Base-by-base conservation (phyloP, 2,113 vertebrate genomes). In the Hemiscyllium ocellatum region DNA sequence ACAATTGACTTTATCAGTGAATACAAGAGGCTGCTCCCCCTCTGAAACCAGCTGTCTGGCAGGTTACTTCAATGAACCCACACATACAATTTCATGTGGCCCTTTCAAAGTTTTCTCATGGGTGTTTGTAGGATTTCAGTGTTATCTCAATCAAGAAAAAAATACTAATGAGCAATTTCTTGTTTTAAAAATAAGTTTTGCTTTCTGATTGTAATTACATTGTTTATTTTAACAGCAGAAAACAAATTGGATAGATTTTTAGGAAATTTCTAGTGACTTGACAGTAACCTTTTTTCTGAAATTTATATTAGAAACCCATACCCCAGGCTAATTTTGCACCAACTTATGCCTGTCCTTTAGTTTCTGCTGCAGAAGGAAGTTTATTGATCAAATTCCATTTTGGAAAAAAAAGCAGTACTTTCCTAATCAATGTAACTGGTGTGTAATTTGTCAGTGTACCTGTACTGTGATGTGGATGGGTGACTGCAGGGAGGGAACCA, bases 101-200 rank as follows among this genome's bases (percentile, higher is more conserved):
- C 47, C 26, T 61, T 90, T 61, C 50, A 26, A 4, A n/a, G 29
- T 91, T 91, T 61, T 65, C 89, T 91, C 29, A n/a, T 1, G n/a
- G 20, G 83, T 85, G 47, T 52, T 96, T 96, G 96, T 72, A 96
- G 91, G 93, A 72, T 96, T 72, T 96, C 96, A 95, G 72, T 96
- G 96, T 97, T 96, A 96, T 89, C 96, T 96, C 96, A n/a, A 95
- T 96, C 97, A 96, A 96, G 94, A 87, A 93, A 78, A 95, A 96
- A 97, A 97, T 97, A 91, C 96, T 96, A 96, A 97, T 33, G 95
- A 91, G 72, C 87, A 70, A 68, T 96, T 97, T 96, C 95, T 66
- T 76, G 86, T 96, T 72, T 72, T 26, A 97, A 96, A 96, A 96
- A 96, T 96, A 97, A 97, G 37, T 96, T 96, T 96, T 96, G 96